These are phyloP conservation scores for Drosophila littoralis DNA, from an alignment of 1,140 invertebrate species.

Conservation along the genomic window DNA sequence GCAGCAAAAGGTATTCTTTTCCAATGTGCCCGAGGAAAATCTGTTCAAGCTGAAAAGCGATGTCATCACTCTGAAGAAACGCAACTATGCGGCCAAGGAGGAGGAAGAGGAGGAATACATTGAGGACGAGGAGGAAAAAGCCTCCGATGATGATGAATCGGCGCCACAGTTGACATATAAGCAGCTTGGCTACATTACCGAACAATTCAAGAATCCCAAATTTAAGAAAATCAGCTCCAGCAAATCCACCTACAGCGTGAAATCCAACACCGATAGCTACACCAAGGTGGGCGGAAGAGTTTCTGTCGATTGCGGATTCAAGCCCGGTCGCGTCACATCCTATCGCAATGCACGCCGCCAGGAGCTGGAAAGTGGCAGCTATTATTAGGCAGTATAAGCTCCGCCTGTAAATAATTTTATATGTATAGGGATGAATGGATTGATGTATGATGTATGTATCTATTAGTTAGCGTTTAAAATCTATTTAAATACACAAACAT, in stretches of 20 bases:
- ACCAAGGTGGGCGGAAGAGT: constrained; percentile 62
- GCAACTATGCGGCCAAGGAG: constrained; percentile 48
- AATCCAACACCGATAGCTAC: constrained; percentile 41
- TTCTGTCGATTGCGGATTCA: constrained; percentile 74
- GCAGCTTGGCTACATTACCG: constrained; percentile 72
- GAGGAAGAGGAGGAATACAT: constrained; percentile 69
- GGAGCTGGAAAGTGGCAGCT: constrained; percentile 42
- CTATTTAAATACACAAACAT: constrained; percentile 17
- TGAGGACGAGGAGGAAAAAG: constrained; percentile 59
- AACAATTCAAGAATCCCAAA: constrained; percentile 78
- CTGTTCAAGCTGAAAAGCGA: constrained; percentile 84
- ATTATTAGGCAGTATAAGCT: constrained; percentile 29
- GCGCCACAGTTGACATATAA: constrained; percentile 72
- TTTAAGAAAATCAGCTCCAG: constrained; percentile 56
- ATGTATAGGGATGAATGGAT: constrained; percentile 11
- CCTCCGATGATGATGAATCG: constrained; percentile 35
- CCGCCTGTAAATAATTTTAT: constrained; percentile 30
- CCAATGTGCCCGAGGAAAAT: constrained; percentile 84
- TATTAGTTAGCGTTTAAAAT: constrained; percentile 19
- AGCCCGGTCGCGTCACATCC: constrained; percentile 69
- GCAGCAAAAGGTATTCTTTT: constrained; percentile 54
- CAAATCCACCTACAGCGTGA: constrained; percentile 40
- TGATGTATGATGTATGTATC: constrained; percentile 18
- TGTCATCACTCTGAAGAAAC: constrained; percentile 83
- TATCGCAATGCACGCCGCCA: constrained; percentile 67